Evolutionary conservation across 2,888 invertebrate species (phyloP).

Genomic region (Polyploca ridens): DNA sequence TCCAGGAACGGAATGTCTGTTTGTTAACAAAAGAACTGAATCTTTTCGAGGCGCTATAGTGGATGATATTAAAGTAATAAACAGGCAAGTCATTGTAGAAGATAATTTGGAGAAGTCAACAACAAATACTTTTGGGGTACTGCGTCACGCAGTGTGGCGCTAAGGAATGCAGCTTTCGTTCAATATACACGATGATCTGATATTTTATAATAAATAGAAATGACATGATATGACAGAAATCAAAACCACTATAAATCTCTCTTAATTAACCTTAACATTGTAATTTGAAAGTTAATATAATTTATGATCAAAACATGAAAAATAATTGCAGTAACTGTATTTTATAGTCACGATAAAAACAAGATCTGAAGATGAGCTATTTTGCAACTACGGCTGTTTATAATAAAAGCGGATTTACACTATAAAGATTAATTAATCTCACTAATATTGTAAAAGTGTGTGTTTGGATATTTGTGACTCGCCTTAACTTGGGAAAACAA

Average conservation of each 20-base stretch:
- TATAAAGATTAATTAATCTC: too few species aligned
- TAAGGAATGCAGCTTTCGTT: conserved; percentile 51
- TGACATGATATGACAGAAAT: conserved; percentile 17
- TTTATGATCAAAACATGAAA: background rate
- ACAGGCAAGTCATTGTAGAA: conserved; percentile 16
- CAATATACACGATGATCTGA: conserved; percentile 48
- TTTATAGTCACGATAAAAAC: background rate
- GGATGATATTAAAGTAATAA: conserved; percentile 24
- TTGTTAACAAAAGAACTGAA: conserved; percentile 38
- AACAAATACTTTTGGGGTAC: conserved; percentile 29
- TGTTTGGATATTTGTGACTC: too few species aligned
- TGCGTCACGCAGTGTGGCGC: conserved; percentile 47
- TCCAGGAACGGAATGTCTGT: conserved; percentile 41
- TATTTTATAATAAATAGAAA: conserved; percentile 32
- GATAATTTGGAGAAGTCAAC: conserved; percentile 12
- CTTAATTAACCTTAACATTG: background rate
- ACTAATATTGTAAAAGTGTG: too few species aligned
- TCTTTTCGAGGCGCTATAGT: conserved; percentile 29
- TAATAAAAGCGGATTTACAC: too few species aligned
- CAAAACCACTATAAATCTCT: background rate
- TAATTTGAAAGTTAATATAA: background rate
- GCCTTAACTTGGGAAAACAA: too few species aligned
- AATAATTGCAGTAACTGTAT: background rate
- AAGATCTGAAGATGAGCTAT: background rate
- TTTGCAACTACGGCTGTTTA: background rate